Conservation (phyloP, 2,888 invertebrate genomes). For the Atethmia centrago region DNA sequence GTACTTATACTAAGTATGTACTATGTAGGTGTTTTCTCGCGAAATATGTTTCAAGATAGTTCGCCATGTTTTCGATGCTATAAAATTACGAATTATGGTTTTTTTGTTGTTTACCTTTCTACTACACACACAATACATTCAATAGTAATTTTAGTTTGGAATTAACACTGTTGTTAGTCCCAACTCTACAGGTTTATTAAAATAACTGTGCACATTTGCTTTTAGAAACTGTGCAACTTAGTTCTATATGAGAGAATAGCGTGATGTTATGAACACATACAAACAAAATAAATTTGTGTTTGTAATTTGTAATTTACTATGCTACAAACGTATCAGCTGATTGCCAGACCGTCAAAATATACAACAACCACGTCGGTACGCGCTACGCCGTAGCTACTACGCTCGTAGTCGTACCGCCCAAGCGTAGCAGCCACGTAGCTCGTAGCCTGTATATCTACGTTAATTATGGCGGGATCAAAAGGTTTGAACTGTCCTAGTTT, state of each 20-base stretch:
- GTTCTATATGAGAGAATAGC: background rate
- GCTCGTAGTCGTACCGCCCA: constrained; percentile 73
- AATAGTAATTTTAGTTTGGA: background rate
- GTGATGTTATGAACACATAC: background rate
- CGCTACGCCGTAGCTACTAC: constrained; percentile 66
- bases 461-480: constrained; percentile 44
- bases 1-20: too few species aligned
- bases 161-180: background rate
- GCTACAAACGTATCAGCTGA: constrained; percentile 66
- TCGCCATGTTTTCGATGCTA: background rate
- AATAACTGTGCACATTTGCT: background rate
- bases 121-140: background rate
- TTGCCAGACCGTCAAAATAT: constrained; percentile 67
- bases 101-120: background rate
- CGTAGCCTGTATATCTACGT: constrained; percentile 34
- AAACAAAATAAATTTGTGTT: constrained; percentile 4
- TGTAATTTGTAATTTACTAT: constrained; percentile 21
- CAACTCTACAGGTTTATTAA: background rate
- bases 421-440: constrained; percentile 73
- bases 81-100: background rate
- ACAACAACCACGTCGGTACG: constrained; percentile 70
- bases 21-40: background rate
- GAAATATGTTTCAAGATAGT: background rate
- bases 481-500: constrained; percentile 39
- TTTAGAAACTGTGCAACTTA: background rate